These are phyloP conservation scores for Sycophila sp. DNA, from an alignment of 1,140 invertebrate genomes.

Conservation along the genomic window DNA sequence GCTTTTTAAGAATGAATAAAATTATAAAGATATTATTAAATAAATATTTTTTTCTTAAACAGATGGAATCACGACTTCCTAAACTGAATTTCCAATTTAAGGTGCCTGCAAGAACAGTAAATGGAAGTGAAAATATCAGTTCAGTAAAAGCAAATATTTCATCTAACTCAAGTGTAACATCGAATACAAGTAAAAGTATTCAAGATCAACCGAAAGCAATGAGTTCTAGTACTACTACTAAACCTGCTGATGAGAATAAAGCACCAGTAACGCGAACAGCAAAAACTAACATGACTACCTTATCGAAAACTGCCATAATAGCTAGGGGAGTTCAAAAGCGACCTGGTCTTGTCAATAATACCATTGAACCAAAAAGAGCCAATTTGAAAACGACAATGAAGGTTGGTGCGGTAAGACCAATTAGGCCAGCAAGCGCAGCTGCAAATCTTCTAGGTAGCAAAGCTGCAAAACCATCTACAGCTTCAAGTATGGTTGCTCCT, in stretches of 20 bases:
- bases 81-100: constrained; percentile 46
- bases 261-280: constrained; percentile 40
- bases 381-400: constrained; percentile 42
- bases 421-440: constrained; percentile 23
- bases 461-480: neutral
- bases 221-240: neutral
- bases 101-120: constrained; percentile 25
- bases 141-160: constrained; percentile 4
- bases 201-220: no score
- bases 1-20: no score
- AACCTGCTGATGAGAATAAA: constrained; percentile 53
- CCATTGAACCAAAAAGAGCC: constrained; percentile 48
- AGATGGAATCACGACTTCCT: constrained; percentile 59
- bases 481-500: constrained; percentile 38
- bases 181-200: constrained; percentile 9
- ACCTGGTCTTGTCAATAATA: constrained; percentile 39
- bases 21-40: neutral
- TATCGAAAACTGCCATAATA: constrained; percentile 30
- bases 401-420: constrained; percentile 6
- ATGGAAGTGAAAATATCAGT: neutral
- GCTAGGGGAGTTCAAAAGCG: constrained; percentile 49
- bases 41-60: neutral
- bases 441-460: neutral
- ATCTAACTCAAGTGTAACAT: neutral
- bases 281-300: constrained; percentile 48